A percentile compares a stretch with the other conserved stretches of the same genome.
Conservation (phyloP, 1,140 invertebrate genomes). For the Hermetia illucens region DNA sequence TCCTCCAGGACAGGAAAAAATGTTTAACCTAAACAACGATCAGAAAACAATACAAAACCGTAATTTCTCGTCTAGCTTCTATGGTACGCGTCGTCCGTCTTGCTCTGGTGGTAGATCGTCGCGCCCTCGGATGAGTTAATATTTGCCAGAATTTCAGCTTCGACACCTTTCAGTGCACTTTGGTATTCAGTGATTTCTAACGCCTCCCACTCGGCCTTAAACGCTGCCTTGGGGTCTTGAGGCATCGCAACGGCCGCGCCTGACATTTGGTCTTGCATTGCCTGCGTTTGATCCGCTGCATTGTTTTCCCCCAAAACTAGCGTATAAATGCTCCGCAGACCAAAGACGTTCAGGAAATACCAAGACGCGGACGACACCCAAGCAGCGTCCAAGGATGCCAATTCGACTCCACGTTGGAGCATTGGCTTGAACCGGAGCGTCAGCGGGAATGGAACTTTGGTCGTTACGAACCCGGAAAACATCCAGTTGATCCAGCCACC, state of each 20-base stretch:
- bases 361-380: conserved; percentile 99
- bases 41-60: no score
- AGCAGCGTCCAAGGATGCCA: conserved; percentile 89
- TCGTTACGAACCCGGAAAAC: conserved; percentile 98
- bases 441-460: conserved; percentile 96
- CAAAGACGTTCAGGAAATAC: conserved; percentile 99
- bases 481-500: conserved; percentile 99
- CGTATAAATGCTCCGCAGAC: conserved; percentile 92
- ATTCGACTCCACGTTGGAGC: conserved; percentile 94
- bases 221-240: conserved; percentile 93
- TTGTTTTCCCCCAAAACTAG: conserved; percentile 98
- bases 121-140: neutral
- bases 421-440: conserved; percentile 98
- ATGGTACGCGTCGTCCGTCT: neutral
- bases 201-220: conserved; percentile 99
- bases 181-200: conserved; percentile 90
- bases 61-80: neutral
- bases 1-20: no score
- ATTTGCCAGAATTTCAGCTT: conserved; percentile 35
- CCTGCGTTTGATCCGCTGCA: conserved; percentile 87
- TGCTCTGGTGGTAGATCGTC: neutral
- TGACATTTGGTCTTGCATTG: conserved; percentile 98
- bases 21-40: no score
- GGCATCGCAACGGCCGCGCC: conserved; percentile 94
- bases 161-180: conserved; percentile 72